Evolutionary conservation across 1,140 invertebrate species (phyloP).

Genomic region (Conus betulinus): DNA sequence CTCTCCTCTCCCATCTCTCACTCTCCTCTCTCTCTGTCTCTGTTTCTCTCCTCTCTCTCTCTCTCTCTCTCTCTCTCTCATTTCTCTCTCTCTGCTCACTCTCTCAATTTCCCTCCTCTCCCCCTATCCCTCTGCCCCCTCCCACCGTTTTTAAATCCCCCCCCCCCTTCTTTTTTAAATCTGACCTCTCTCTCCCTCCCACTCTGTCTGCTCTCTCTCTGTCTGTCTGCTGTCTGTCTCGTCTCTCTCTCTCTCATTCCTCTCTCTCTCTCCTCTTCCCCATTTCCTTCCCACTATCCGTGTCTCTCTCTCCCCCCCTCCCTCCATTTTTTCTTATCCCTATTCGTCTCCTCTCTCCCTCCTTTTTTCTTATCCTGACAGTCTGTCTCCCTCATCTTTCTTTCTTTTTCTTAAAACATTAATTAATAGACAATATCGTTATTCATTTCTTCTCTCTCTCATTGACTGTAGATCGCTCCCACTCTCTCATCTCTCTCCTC

Average conservation of each 20-base stretch:
- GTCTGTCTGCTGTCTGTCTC: not conserved
- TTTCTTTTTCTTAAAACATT: too few relatives aligned
- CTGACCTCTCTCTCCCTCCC: not conserved
- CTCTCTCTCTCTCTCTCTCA: slow-evolving; percentile 2
- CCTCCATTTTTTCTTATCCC: not conserved
- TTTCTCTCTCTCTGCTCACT: not conserved
- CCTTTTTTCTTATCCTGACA: too few relatives aligned
- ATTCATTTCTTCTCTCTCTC: too few relatives aligned
- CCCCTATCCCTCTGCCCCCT: too few relatives aligned
- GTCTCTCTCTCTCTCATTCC: not conserved
- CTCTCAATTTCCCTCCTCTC: not conserved
- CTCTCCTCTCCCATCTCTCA: too few relatives aligned
- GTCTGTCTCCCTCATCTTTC: too few relatives aligned
- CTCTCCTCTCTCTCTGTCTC: not conserved
- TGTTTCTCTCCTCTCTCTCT: not conserved
- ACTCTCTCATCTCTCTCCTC: too few relatives aligned
- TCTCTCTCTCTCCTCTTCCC: not conserved
- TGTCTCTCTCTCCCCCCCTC: not conserved
- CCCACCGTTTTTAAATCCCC: too few relatives aligned
- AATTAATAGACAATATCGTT: too few relatives aligned
- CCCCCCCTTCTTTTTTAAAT: too few relatives aligned
- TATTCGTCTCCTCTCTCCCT: too few relatives aligned
- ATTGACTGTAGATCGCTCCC: too few relatives aligned
- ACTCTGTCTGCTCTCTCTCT: not conserved
- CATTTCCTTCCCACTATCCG: not conserved